Evolutionary conservation across 2,797 vertebrate species (phyloP).

Genomic region (Danio aesculapii): DNA sequence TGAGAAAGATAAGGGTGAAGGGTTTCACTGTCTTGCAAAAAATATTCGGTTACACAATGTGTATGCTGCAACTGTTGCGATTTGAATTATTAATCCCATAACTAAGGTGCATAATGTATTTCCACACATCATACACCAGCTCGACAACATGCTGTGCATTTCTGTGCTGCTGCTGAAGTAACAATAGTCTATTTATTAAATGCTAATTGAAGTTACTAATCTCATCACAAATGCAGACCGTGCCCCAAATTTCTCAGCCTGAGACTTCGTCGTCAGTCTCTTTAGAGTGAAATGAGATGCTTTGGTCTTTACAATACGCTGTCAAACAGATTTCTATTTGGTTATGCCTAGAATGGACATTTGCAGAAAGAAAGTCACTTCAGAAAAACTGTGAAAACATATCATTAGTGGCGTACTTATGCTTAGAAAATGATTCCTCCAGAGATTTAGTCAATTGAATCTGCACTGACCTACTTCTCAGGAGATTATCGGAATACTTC

Average conservation of each 20-base stretch:
- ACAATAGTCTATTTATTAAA: constrained; percentile 49
- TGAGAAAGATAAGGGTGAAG: neutral
- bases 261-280: constrained; percentile 1
- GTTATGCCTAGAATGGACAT: neutral
- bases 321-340: neutral
- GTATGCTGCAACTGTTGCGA: neutral
- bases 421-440: constrained; percentile 7
- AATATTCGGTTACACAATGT: neutral
- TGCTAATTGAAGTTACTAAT: constrained; percentile 51
- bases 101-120: constrained; percentile 11
- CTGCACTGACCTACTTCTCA: constrained; percentile 25
- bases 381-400: neutral
- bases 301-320: constrained; percentile 4
- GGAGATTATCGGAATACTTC: constrained; percentile 4
- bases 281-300: constrained; percentile 13
- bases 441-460: constrained; percentile 21
- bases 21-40: neutral
- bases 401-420: neutral
- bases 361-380: neutral
- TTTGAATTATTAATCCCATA: neutral
- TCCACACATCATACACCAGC: constrained; percentile 8
- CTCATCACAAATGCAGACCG: constrained; percentile 47
- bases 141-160: neutral
- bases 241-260: constrained; percentile 37
- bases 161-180: constrained; percentile 25